Conservation (phyloP, 1,140 invertebrate genomes). For the Megathymus violae region DNA sequence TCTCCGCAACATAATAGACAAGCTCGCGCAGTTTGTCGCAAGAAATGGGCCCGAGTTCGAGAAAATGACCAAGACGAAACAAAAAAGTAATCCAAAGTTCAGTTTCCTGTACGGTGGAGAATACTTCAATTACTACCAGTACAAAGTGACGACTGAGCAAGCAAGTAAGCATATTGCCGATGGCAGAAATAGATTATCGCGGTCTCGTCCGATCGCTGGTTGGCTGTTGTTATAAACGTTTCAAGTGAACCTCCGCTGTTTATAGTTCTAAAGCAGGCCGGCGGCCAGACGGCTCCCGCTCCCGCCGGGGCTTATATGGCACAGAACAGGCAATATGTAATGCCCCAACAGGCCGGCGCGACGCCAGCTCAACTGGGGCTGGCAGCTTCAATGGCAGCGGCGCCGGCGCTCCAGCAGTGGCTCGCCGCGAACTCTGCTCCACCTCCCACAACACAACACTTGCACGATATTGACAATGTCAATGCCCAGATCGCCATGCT, state of each 20-base stretch:
- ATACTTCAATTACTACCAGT: conserved; percentile 98
- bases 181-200: conserved; percentile 67
- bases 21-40: conserved; percentile 98
- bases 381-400: conserved; percentile 67
- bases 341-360: conserved; percentile 81
- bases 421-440: conserved; percentile 70
- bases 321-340: conserved; percentile 83
- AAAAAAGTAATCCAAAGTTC: conserved; percentile 98
- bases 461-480: conserved; percentile 81
- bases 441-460: conserved; percentile 53
- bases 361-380: conserved; percentile 70
- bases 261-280: conserved; percentile 84
- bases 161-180: conserved; percentile 88
- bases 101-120: conserved; percentile 98
- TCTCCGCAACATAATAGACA: conserved; percentile 98
- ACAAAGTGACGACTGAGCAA: conserved; percentile 96
- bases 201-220: conserved; percentile 68
- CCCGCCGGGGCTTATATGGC: conserved; percentile 80
- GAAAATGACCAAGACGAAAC: conserved; percentile 98
- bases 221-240: conserved; percentile 72
- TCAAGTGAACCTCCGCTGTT: conserved; percentile 82
- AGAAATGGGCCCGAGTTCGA: conserved; percentile 99
- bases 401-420: conserved; percentile 78
- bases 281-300: conserved; percentile 76
- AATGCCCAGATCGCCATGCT: conserved; percentile 90